Percentiles rank a stretch among this genome's conserved stretches.
Evolutionary conservation across 1,140 invertebrate genomes (phyloP).

Genomic region (Bombus breviceps): DNA sequence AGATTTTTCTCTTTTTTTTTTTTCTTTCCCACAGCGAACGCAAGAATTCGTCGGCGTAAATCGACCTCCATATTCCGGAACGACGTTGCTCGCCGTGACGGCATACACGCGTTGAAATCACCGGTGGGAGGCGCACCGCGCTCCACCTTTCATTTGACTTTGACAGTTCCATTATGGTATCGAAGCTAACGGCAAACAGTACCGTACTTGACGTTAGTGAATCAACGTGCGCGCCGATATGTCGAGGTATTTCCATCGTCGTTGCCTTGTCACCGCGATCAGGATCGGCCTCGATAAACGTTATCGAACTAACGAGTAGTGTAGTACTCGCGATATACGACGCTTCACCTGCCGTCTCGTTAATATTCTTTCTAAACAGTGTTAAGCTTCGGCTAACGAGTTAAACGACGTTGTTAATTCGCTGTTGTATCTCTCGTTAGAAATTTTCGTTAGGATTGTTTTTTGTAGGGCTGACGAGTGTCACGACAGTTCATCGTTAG

Average conservation of each 20-base stretch:
- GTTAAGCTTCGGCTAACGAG: background rate
- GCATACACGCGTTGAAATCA: slow-evolving; percentile 55
- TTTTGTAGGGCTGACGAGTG: no score
- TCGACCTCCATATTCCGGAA: slow-evolving; percentile 60
- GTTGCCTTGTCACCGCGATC: background rate
- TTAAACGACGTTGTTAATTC: background rate
- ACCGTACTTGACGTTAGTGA: slow-evolving; percentile 62
- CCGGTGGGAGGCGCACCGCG: slow-evolving; percentile 51
- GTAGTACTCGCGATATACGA: background rate
- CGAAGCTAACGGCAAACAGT: slow-evolving; percentile 72
- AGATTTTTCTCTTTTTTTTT: no score
- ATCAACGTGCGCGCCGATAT: slow-evolving; percentile 51
- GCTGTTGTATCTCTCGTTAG: background rate
- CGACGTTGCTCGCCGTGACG: slow-evolving; percentile 8
- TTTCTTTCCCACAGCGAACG: background rate
- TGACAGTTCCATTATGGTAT: slow-evolving; percentile 82
- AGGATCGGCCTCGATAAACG: background rate
- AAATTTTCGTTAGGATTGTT: no score
- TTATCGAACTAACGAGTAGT: background rate
- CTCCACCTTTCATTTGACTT: slow-evolving; percentile 72
- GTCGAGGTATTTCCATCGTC: slow-evolving; percentile 56
- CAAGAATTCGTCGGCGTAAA: slow-evolving; percentile 29
- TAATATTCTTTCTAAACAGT: background rate
- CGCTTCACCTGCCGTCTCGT: background rate
- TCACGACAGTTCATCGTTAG: no score